A percentile compares a stretch with the other conserved stretches of the same genome.
Conservation (phyloP, 2,797 vertebrate species). For the Schizopygopsis pylzovi region DNA sequence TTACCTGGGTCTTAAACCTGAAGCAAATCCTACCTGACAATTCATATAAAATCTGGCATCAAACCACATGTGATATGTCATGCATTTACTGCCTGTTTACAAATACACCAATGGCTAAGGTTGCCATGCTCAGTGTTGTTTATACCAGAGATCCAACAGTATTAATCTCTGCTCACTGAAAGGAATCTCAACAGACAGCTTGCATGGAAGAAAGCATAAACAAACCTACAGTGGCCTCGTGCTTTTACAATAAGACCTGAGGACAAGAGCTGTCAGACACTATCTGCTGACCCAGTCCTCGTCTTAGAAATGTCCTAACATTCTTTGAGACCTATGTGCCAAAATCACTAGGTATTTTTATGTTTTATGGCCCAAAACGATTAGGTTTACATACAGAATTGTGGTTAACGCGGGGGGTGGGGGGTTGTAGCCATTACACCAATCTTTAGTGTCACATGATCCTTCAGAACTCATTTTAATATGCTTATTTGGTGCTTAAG, state of each 20-base stretch:
- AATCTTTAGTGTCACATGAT: not conserved
- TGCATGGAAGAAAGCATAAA: slow-evolving; percentile 57
- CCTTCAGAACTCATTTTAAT: not conserved
- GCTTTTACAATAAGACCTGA: slow-evolving; percentile 41
- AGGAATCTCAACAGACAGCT: slow-evolving; percentile 58
- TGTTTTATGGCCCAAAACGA: not conserved
- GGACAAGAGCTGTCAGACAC: slow-evolving; percentile 41
- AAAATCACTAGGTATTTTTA: slow-evolving; percentile 8
- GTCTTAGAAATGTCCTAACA: not conserved
- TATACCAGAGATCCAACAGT: slow-evolving; percentile 47
- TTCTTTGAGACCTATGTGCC: not conserved
- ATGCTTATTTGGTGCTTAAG: not conserved
- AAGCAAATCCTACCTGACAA: slow-evolving; percentile 39
- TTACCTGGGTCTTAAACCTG: slow-evolving; percentile 1
- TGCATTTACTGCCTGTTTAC: slow-evolving; percentile 53
- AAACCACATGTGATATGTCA: slow-evolving; percentile 52
- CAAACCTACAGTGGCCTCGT: slow-evolving; percentile 37
- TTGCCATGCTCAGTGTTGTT: slow-evolving; percentile 53
- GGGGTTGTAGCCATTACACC: not conserved
- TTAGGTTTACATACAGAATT: not conserved
- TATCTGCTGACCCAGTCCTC: slow-evolving; percentile 12
- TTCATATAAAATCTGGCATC: slow-evolving; percentile 41
- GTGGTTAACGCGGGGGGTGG: not conserved
- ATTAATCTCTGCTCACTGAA: slow-evolving; percentile 53
- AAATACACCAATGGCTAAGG: slow-evolving; percentile 54